Percentiles rank a stretch among this genome's conserved stretches.
Conservation (phyloP, 2,888 invertebrate genomes). For the Stramonita haemastoma region DNA sequence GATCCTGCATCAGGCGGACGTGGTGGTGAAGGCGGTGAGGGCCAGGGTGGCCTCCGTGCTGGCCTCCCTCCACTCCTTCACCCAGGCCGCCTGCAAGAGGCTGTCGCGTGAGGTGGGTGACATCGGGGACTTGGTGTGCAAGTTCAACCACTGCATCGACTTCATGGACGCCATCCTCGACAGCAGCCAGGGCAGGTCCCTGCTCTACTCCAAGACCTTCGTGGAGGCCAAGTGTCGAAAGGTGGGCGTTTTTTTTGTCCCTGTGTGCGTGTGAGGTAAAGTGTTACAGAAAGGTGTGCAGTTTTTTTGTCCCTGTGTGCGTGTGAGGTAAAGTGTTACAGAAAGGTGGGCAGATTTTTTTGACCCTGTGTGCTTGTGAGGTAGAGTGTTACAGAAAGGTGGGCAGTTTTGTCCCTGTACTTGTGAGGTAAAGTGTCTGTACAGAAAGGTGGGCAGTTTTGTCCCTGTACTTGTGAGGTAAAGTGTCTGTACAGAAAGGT, state of each 20-base stretch:
- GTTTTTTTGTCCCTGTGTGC: background rate
- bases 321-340: conserved; percentile 48
- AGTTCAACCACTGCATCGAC: conserved; percentile 92
- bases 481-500: conserved; percentile 48
- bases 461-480: conserved; percentile 26
- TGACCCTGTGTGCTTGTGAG: background rate
- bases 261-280: background rate
- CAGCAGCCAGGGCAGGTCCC: conserved; percentile 62
- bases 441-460: conserved; percentile 39
- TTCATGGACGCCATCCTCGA: conserved; percentile 88
- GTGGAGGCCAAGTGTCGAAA: conserved; percentile 51
- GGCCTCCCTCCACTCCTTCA: conserved; percentile 85
- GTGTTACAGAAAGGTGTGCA: conserved; percentile 38
- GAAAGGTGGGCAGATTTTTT: conserved; percentile 40
- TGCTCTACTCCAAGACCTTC: conserved; percentile 69
- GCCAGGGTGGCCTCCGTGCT: conserved; percentile 78
- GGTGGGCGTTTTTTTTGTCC: conserved; percentile 23
- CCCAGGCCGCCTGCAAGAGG: conserved; percentile 87
- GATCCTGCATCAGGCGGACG: conserved; percentile 48
- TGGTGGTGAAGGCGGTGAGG: conserved; percentile 46
- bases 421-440: conserved; percentile 46
- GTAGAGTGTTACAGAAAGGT: conserved; percentile 51
- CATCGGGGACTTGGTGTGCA: conserved; percentile 87
- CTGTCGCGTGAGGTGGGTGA: conserved; percentile 90
- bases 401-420: background rate